Conservation (phyloP, 2,113 vertebrate genomes). For the Salvelinus fontinalis region DNA sequence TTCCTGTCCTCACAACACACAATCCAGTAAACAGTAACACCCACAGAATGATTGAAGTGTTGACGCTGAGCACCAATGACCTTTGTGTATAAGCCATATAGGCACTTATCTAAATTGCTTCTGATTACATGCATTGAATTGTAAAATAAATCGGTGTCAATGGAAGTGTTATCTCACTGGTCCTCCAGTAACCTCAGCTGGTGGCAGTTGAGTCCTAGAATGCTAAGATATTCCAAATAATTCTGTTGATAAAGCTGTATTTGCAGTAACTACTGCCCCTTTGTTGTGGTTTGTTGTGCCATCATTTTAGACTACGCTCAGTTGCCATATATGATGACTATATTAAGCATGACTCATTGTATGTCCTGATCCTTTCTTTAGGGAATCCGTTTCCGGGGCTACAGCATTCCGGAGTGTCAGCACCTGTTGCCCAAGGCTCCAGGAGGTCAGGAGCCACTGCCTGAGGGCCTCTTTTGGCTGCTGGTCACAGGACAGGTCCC, state of each 20-base stretch:
- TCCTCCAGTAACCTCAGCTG: not conserved
- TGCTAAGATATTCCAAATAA: not conserved
- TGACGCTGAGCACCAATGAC: not conserved
- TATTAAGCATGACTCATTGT: not conserved
- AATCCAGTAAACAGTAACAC: not conserved
- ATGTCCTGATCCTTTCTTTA: slow-evolving; percentile 42
- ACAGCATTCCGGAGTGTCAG: slow-evolving; percentile 97
- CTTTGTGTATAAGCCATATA: not conserved
- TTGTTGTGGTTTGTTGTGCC: not conserved
- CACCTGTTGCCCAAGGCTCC: slow-evolving; percentile 88
- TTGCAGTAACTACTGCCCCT: not conserved
- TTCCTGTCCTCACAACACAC: not conserved
- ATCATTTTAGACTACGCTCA: not conserved
- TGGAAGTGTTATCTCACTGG: not conserved
- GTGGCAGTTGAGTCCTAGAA: not conserved
- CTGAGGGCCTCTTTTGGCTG: slow-evolving; percentile 96
- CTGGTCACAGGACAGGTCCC: slow-evolving; percentile 91
- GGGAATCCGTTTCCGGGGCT: slow-evolving; percentile 96
- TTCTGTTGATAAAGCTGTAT: not conserved
- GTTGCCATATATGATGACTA: not conserved
- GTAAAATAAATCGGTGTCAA: no score
- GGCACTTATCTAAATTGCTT: slow-evolving; percentile 3
- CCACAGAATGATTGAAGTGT: not conserved
- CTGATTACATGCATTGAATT: not conserved
- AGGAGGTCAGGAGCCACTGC: slow-evolving; percentile 90